A percentile compares a stretch with the other conserved stretches of the same genome.
These are phyloP conservation scores for Balanococcus diminutus DNA, from an alignment of 2,888 invertebrate genomes.

Conservation along the genomic window DNA sequence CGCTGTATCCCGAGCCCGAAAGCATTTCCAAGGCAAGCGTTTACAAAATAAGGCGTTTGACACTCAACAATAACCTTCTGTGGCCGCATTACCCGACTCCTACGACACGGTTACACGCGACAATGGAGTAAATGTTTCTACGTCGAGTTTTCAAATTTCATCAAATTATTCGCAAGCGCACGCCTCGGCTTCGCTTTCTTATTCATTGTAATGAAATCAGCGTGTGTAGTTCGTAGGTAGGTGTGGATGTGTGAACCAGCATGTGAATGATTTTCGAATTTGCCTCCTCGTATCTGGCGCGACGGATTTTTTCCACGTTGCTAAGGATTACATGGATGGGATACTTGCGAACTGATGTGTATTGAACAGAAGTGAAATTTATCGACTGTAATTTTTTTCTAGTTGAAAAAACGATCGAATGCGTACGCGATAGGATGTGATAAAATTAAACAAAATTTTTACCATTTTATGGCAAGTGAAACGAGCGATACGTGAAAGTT, in stretches of 20 bases:
- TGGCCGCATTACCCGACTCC: background rate
- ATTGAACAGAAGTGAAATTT: background rate
- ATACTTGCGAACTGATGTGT: background rate
- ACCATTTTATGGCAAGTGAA: background rate
- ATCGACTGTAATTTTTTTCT: background rate
- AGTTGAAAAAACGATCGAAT: background rate
- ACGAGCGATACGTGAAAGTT: too few relatives aligned
- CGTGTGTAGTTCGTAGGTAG: background rate
- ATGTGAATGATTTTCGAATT: background rate
- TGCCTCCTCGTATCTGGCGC: background rate
- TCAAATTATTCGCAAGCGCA: slow-evolving; percentile 19
- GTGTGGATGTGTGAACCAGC: background rate
- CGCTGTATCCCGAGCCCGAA: background rate
- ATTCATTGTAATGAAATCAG: background rate
- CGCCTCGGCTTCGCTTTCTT: background rate
- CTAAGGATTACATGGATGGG: too few relatives aligned
- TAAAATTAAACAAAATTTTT: background rate
- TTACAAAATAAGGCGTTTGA: slow-evolving; percentile 31
- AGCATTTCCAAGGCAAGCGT: background rate
- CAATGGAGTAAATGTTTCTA: background rate
- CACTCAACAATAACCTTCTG: slow-evolving; percentile 9
- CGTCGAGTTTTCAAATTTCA: slow-evolving; percentile 15
- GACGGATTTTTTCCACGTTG: too few relatives aligned
- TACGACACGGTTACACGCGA: slow-evolving; percentile 30
- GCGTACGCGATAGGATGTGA: background rate